Evolutionary conservation across 2,797 vertebrate genomes (phyloP).

Genomic region (Microhierax caerulescens): DNA sequence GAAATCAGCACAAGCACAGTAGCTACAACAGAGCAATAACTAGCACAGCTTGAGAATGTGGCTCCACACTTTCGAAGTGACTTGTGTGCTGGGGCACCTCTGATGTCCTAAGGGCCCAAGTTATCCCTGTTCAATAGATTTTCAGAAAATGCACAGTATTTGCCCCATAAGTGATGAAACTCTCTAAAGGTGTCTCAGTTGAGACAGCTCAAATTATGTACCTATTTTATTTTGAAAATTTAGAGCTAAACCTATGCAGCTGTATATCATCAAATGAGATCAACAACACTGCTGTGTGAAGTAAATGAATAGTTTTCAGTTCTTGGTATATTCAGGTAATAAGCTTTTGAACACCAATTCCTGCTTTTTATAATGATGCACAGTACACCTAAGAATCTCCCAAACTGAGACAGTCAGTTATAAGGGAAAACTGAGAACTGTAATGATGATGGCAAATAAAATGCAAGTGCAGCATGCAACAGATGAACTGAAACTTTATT

Average conservation of each 20-base stretch:
- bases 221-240: not conserved
- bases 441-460: slow-evolving; percentile 41
- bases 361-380: not conserved
- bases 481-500: slow-evolving; percentile 71
- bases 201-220: not conserved
- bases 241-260: not conserved
- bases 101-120: not conserved
- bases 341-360: not conserved
- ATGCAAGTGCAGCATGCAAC: slow-evolving; percentile 60
- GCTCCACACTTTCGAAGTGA: not conserved
- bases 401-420: not conserved
- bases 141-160: not conserved
- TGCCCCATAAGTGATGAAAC: not conserved
- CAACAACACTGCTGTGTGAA: not conserved
- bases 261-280: not conserved
- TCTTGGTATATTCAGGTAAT: not conserved
- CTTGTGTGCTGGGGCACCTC: not conserved
- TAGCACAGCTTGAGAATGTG: not conserved
- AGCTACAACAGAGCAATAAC: not conserved
- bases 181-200: not conserved
- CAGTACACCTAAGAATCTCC: not conserved
- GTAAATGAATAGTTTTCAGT: not conserved
- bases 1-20: not conserved
- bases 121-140: not conserved
- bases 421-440: not conserved